A percentile compares a stretch with the other conserved stretches of the same genome.
Conservation (phyloP, 2,113 vertebrate genomes). For the Elgaria multicarinata region DNA sequence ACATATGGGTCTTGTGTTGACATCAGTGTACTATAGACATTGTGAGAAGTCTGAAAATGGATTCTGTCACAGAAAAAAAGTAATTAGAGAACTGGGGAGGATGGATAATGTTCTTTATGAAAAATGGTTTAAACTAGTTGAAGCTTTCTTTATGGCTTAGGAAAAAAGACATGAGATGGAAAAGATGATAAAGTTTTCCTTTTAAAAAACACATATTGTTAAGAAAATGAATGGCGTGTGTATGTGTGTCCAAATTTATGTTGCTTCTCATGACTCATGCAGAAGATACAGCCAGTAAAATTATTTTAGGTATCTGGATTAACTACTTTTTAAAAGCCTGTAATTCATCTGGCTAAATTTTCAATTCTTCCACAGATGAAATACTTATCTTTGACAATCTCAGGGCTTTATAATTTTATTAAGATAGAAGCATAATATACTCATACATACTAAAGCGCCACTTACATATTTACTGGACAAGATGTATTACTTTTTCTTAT, state of each 20-base stretch:
- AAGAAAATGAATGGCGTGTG: neutral
- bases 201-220: neutral
- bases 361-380: neutral
- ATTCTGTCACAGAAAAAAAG: neutral
- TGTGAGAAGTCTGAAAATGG: too few relatives aligned
- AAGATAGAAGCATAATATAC: neutral
- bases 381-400: neutral
- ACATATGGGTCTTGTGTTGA: neutral
- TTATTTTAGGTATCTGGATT: neutral
- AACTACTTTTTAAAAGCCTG: neutral
- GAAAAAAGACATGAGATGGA: neutral
- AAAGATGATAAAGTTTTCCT: neutral
- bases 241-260: too few relatives aligned
- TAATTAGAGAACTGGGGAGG: neutral
- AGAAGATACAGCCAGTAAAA: neutral
- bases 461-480: neutral
- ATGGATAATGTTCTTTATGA: neutral
- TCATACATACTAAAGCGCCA: neutral
- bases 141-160: neutral
- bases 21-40: too few relatives aligned
- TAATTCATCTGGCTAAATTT: neutral
- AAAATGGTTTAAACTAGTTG: neutral
- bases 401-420: neutral
- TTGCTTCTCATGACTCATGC: too few relatives aligned
- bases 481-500: neutral